Evolutionary conservation across 2,888 invertebrate species (phyloP).

Genomic region (Harpagoxenus sublaevis): DNA sequence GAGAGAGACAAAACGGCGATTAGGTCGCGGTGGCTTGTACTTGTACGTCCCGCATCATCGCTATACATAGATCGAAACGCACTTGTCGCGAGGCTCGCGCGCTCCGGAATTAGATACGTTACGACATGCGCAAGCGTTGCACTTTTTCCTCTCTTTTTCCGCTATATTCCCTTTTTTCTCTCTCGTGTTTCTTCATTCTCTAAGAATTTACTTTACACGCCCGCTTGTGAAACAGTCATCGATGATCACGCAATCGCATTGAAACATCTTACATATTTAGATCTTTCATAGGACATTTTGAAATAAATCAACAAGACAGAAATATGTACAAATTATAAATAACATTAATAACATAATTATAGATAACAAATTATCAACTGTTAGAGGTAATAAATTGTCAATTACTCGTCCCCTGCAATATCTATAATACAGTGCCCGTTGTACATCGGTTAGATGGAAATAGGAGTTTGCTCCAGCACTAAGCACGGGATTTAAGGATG

Average conservation of each 20-base stretch:
- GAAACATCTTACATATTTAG: not conserved
- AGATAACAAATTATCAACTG: not conserved
- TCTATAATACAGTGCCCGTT: not conserved
- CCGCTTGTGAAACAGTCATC: not conserved
- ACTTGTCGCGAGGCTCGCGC: conserved; percentile 39
- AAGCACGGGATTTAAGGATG: not conserved
- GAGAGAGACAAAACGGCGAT: conserved; percentile 40
- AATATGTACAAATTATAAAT: not conserved
- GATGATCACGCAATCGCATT: not conserved
- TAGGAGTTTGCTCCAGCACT: not conserved
- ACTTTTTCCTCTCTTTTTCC: not conserved
- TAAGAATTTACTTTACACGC: not conserved
- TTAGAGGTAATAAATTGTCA: not conserved
- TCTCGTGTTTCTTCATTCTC: not conserved
- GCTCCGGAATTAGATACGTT: conserved; percentile 40
- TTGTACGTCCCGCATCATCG: conserved; percentile 70
- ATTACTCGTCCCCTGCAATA: not conserved
- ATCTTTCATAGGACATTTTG: not conserved
- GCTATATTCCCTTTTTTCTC: not conserved
- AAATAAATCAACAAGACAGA: not conserved
- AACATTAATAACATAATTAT: not conserved
- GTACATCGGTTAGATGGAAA: not conserved
- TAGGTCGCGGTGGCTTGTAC: conserved; percentile 54
- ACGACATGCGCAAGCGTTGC: conserved; percentile 38
- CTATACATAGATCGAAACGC: conserved; percentile 70